Evolutionary conservation across 2,797 vertebrate genomes (phyloP), one percentile per base, ranked within the genome.

Genomic region (Darevskia nairensis): DNA sequence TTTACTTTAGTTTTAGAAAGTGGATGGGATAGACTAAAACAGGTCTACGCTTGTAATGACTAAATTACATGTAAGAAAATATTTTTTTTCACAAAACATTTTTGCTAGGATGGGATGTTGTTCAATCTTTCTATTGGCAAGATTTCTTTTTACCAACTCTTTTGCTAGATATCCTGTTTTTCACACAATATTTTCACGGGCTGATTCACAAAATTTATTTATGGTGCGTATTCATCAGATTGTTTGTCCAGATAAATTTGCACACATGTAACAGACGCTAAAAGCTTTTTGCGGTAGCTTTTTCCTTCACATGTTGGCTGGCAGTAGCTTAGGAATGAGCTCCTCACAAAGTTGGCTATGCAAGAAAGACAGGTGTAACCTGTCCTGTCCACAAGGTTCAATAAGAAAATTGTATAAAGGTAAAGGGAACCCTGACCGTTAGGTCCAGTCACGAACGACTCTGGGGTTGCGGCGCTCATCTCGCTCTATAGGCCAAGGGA

Each of bases 391-490:
- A 86, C 91, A 85, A 88, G 13, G 66, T 88, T 90, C 82, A 79
- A 78, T 84, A 82, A 88, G 78, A 82, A 92, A 91, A 92, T 15
- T 84, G n/a, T 75, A 86, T 86, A 50, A 35, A 35, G 35, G 35
- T 35, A 35, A 35, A 35, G 35, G 35, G 35, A 35, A 2, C 35
- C 35, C 35, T 35, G 35, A 35, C 35, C 35, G 35, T 35, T 35
- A 35, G 35, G 35, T 35, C 35, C 35, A 35, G 3, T 35, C 35
- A 2, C 35, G 35, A 35, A 35, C 35, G 35, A 35, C 35, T 35
- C 35, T 35, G 35, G 35, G 35, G 35, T 35, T 35, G 35, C 35
- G 35, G 35, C 35, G 3, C 35, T 35, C 35, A 35, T 35, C 35
- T 35, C 35, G 35, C 35, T 35, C 35, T 35, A 35, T 35, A 35